Evolutionary conservation across 1,140 invertebrate species (phyloP), one percentile per base, ranked within the genome.

Genomic region (Ceratina calcarata): DNA sequence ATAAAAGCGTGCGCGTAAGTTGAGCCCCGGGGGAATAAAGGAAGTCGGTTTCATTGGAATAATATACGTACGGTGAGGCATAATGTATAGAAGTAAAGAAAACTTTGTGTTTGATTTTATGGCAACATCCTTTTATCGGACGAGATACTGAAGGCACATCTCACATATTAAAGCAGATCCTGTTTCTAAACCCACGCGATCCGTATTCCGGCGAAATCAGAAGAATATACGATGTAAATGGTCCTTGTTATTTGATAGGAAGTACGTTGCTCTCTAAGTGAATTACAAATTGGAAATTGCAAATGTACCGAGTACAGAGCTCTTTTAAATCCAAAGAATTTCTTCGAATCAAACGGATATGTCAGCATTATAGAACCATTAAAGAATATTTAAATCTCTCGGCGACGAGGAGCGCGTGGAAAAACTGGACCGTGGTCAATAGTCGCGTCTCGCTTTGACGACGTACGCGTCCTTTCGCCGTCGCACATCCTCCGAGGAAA

Each of bases 121-220:
- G 53, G 15, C 12, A 37, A 20, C 24, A 79, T 79, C 78, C 49
- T 72, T 74, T 79, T 79, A 79, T 79, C 61, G 78, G 66, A 74
- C 69, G 51, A 15, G 24, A 73, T 73, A 37, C 53, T 53, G 37
- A 67, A 73, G 45, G 24, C 58, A 15, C 53, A 61, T 12, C 24
- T 79, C 37, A 37, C 62, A 61, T 79, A 79, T 74, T 73, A 66
- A 74, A 67, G 62, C 20, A 49, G 71, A 73, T 66, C 71, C 45
- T 66, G 15, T 53, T 53, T 51, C 27, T 22, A 53, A 79, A 74
- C 51, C 62, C 62, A 24, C 53, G 22, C 62, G 71, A 79, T 74
- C 51, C 62, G 78, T 74, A 66, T 73, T 58, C 53, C 8, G 22
- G 55, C 16, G 45, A 67, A 67, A 65, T 74, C 70, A 74, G 32